These are phyloP conservation scores for Drosophila ironensis DNA, from an alignment of 1,140 invertebrate genomes.

Conservation along the genomic window DNA sequence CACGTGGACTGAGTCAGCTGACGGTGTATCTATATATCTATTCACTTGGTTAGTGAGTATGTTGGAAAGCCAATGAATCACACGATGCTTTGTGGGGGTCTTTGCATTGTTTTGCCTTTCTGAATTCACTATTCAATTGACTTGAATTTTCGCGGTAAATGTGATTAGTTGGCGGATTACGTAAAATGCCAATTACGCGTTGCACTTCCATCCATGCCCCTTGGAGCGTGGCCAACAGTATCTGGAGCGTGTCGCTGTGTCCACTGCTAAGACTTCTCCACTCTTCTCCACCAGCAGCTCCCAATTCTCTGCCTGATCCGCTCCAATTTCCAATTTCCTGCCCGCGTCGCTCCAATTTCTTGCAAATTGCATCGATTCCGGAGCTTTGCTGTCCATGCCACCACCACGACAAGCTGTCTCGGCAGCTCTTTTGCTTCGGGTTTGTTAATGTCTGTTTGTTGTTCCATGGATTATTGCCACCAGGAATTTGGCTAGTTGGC, in stretches of 20 bases:
- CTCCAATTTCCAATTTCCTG: slow-evolving; percentile 45
- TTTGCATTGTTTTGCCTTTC: slow-evolving; percentile 18
- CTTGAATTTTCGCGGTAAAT: neutral
- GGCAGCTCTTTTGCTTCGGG: no score
- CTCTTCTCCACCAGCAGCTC: slow-evolving; percentile 9
- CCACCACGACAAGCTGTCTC: slow-evolving; percentile 23
- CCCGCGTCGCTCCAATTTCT: slow-evolving; percentile 15
- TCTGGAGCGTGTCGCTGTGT: slow-evolving; percentile 31
- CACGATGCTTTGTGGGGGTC: neutral
- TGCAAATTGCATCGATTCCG: slow-evolving; percentile 25
- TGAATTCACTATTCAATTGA: slow-evolving; percentile 18
- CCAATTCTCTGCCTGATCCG: slow-evolving; percentile 27
- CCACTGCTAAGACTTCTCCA: slow-evolving; percentile 29
- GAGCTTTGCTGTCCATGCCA: slow-evolving; percentile 5
- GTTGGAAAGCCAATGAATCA: slow-evolving; percentile 21
- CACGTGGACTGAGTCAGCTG: slow-evolving; percentile 45
- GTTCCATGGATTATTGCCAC: slow-evolving; percentile 19
- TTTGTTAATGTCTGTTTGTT: slow-evolving; percentile 13
- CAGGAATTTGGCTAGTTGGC: slow-evolving; percentile 7
- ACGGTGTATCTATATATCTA: slow-evolving; percentile 4
- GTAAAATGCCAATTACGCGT: slow-evolving; percentile 35
- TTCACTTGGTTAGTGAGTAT: neutral
- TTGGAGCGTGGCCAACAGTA: slow-evolving; percentile 7
- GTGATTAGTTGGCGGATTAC: slow-evolving; percentile 38
- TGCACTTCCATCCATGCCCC: slow-evolving; percentile 28